phyloP scores from a whole-genome alignment of 1,140 invertebrate species.

The Calliphora vicina region DNA sequence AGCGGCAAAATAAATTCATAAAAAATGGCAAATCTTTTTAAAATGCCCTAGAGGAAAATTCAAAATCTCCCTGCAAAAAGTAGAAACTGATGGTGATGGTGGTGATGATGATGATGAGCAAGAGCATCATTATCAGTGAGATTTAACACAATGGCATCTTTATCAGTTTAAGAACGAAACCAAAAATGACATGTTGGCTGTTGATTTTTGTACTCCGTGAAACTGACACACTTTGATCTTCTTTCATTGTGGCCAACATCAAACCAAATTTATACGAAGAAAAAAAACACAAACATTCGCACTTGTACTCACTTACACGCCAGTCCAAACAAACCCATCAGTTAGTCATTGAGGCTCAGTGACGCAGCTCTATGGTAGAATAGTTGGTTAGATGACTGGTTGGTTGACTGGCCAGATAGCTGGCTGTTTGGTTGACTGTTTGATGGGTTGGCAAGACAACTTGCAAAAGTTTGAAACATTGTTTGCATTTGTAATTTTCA shows the following conservation, averaged over 20 bases:
- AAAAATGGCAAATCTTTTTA: constrained; percentile 10
- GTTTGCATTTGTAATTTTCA: constrained; percentile 43
- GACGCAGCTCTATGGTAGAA: neutral
- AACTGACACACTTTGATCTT: constrained; percentile 36
- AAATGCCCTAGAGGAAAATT: constrained; percentile 25
- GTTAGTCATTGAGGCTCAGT: neutral
- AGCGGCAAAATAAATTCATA: neutral
- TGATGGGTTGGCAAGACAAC: neutral
- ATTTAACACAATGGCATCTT: constrained; percentile 20
- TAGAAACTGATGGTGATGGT: neutral
- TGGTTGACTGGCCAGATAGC: neutral
- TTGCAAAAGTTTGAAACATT: constrained; percentile 20
- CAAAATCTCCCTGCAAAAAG: neutral
- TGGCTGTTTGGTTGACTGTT: constrained; percentile 9
- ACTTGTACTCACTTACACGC: neutral
- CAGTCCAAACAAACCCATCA: constrained; percentile 12
- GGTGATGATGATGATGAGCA: neutral
- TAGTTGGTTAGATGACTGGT: neutral
- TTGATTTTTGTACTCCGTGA: constrained; percentile 14
- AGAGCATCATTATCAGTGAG: neutral
- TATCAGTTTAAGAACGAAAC: neutral
- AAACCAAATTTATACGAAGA: neutral
- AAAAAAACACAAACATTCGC: neutral
- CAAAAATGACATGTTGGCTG: constrained; percentile 18
- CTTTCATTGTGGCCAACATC: neutral